Conservation (phyloP, 2,113 vertebrate species). For the Ophiodon elongatus region DNA sequence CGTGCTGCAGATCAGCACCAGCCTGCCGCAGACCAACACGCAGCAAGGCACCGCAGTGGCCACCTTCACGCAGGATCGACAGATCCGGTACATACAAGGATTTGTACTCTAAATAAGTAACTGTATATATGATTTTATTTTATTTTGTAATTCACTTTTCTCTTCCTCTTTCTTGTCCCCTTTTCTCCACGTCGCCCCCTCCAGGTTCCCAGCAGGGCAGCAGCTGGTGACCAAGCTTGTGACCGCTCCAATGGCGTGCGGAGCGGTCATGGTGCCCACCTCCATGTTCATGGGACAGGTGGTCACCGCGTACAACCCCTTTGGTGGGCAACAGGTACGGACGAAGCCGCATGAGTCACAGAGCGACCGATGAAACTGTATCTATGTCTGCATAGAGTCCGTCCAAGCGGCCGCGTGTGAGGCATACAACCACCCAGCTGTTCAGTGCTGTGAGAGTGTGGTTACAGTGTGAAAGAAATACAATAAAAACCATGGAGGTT, state of each 20-base stretch:
- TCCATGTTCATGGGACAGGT: slow-evolving; percentile 99
- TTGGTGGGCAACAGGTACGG: slow-evolving; percentile 82
- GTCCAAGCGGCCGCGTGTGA: slow-evolving; percentile 2
- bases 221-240: slow-evolving; percentile 97
- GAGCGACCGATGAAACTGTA: neutral
- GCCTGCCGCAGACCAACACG: slow-evolving; percentile 88
- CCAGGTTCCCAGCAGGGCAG: slow-evolving; percentile 95
- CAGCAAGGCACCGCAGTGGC: slow-evolving; percentile 90
- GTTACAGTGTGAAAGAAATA: neutral
- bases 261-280: slow-evolving; percentile 96
- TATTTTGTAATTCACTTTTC: neutral
- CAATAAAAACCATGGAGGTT: neutral
- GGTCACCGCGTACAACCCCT: slow-evolving; percentile 90
- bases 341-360: neutral
- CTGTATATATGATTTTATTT: too few species aligned
- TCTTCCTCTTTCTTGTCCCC: neutral
- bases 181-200: neutral
- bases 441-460: neutral
- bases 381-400: neutral
- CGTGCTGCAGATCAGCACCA: slow-evolving; percentile 93
- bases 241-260: slow-evolving; percentile 93
- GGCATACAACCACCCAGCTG: neutral
- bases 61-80: slow-evolving; percentile 92
- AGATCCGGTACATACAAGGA: slow-evolving; percentile 85
- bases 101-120: neutral